A percentile compares a stretch with the other conserved stretches of the same genome.
Conservation (phyloP, 92 coral and sea anemone species). For the Phenganax marumi region DNA sequence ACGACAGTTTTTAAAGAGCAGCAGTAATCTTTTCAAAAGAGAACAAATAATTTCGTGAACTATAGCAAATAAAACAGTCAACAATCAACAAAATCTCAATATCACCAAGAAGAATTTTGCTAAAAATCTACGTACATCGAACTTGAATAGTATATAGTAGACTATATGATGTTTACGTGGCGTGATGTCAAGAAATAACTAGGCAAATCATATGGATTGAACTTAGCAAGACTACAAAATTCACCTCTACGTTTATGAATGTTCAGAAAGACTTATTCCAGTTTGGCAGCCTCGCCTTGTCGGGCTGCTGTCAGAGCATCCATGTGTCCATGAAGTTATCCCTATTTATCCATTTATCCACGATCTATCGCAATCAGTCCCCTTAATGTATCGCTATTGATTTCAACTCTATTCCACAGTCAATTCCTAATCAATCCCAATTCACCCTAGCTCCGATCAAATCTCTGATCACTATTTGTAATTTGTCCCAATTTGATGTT, state of each 20-base stretch:
- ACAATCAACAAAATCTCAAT: background rate
- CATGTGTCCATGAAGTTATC: background rate
- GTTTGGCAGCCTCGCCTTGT: constrained; percentile 28
- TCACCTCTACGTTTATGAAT: constrained; percentile 8
- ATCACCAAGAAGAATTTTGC: background rate
- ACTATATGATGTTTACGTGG: background rate
- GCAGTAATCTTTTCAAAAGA: background rate
- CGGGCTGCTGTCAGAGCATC: too few species aligned
- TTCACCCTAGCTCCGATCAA: too few species aligned
- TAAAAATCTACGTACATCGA: background rate
- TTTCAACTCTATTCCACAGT: too few species aligned
- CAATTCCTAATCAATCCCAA: too few species aligned
- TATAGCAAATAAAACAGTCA: background rate
- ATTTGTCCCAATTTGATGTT: too few species aligned
- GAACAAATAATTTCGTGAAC: background rate
- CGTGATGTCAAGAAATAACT: background rate
- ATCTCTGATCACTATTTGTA: too few species aligned
- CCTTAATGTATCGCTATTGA: too few species aligned
- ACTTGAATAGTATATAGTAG: background rate
- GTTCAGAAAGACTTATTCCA: constrained; percentile 21
- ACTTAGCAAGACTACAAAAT: background rate
- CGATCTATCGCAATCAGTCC: too few species aligned
- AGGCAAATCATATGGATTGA: constrained; percentile 5
- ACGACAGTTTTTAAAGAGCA: too few species aligned
- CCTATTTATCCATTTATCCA: background rate